Conservation (phyloP, 2,113 vertebrate genomes). For the Orientallactaga bullata region DNA sequence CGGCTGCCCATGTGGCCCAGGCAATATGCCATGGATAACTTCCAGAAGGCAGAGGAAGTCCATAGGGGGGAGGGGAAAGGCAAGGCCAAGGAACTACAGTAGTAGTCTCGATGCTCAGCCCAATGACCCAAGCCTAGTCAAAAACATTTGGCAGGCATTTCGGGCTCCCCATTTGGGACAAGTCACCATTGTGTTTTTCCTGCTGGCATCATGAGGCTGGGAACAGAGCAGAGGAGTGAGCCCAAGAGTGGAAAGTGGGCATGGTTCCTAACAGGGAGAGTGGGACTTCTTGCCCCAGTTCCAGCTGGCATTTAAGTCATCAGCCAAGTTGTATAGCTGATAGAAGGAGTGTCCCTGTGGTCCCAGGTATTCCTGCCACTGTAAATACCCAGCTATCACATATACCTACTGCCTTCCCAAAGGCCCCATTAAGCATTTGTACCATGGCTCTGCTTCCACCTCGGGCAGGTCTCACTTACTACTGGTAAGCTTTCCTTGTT, state of each 20-base stretch:
- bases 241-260: neutral
- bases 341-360: neutral
- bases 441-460: neutral
- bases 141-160: constrained; percentile 7
- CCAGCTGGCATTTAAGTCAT: constrained; percentile 31
- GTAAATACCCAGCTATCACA: neutral
- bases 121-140: constrained; percentile 20
- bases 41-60: constrained; percentile 57
- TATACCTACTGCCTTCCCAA: neutral
- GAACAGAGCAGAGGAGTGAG: constrained; percentile 12
- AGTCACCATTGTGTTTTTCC: constrained; percentile 63
- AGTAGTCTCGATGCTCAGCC: neutral
- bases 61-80: neutral
- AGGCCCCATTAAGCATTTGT: neutral
- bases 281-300: constrained; percentile 37
- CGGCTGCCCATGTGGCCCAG: constrained; percentile 45
- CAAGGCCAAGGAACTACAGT: neutral
- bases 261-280: constrained; percentile 14
- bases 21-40: constrained; percentile 41
- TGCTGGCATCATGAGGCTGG: constrained; percentile 33
- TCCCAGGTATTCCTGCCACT: neutral
- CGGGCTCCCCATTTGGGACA: constrained; percentile 20
- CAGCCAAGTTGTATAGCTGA: neutral
- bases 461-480: neutral
- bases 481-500: neutral